phyloP scores from a whole-genome alignment of 2,888 invertebrate genomes.

The Electrophaes corylata region DNA sequence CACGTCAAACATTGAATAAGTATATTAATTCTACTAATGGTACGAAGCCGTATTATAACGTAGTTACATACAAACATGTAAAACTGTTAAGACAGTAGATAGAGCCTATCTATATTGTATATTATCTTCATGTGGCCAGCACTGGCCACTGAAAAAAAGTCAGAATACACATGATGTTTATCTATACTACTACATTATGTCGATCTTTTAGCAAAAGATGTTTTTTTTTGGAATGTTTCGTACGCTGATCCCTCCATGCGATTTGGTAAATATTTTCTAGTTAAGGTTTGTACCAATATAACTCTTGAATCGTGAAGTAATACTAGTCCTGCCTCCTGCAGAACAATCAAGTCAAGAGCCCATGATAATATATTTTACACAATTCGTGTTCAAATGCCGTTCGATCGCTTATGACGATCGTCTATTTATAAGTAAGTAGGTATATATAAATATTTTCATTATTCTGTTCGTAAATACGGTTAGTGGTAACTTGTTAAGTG shows the following conservation, averaged over 20 bases:
- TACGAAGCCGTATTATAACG: constrained; percentile 39
- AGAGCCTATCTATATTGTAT: constrained; percentile 45
- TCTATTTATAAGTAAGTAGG: constrained; percentile 24
- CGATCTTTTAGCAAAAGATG: constrained; percentile 35
- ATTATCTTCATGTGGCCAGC: constrained; percentile 36
- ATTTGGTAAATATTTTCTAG: constrained; percentile 29
- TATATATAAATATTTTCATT: constrained; percentile 33
- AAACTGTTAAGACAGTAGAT: constrained; percentile 39
- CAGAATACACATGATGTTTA: constrained; percentile 34
- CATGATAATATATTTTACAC: constrained; percentile 23
- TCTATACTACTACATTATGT: constrained; percentile 37
- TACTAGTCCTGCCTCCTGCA: constrained; percentile 30
- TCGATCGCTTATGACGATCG: constrained; percentile 29
- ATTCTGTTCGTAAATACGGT: constrained; percentile 29
- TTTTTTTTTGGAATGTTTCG: constrained; percentile 44
- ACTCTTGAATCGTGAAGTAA: constrained; percentile 29
- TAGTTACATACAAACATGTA: constrained; percentile 37
- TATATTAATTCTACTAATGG: constrained; percentile 40
- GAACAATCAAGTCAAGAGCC: constrained; percentile 24
- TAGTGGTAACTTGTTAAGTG: constrained; percentile 39
- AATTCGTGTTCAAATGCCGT: constrained; percentile 23
- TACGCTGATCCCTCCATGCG: constrained; percentile 36
- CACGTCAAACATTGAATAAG: constrained; percentile 41
- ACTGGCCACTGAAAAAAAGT: constrained; percentile 33
- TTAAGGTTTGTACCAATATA: constrained; percentile 21